A percentile compares a stretch with the other conserved stretches of the same genome.
These are phyloP conservation scores for Bembecia ichneumoniformis DNA, from an alignment of 2,888 invertebrate species.

Conservation along the genomic window DNA sequence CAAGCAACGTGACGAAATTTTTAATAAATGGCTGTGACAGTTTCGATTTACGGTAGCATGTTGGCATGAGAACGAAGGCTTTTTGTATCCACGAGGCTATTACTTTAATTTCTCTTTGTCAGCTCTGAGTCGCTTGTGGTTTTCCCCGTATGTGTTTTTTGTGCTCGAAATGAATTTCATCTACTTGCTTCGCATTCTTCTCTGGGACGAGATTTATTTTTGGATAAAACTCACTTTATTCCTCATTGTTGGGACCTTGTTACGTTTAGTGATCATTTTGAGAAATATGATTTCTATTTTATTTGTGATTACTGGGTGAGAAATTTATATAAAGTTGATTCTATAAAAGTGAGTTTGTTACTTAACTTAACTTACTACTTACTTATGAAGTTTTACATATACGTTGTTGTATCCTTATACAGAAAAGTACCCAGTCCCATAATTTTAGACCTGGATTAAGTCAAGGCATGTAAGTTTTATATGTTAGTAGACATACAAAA, in stretches of 20 bases:
- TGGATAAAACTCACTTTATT: too few species aligned
- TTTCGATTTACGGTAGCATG: constrained; percentile 12
- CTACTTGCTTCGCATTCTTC: background rate
- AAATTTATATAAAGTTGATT: too few species aligned
- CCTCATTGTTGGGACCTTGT: constrained; percentile 1
- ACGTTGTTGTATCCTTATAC: too few species aligned
- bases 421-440: too few species aligned
- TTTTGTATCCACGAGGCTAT: constrained; percentile 12
- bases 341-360: too few species aligned
- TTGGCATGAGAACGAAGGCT: constrained; percentile 1
- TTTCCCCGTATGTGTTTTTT: constrained; percentile 4
- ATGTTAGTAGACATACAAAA: too few species aligned
- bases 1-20: constrained; percentile 27
- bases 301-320: too few species aligned
- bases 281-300: too few species aligned
- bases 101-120: constrained; percentile 16
- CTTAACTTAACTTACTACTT: too few species aligned
- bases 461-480: too few species aligned
- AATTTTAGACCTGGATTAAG: too few species aligned
- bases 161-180: constrained; percentile 5
- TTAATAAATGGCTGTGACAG: constrained; percentile 34
- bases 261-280: background rate
- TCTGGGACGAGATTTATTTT: background rate
- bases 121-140: background rate
- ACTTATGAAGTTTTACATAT: too few species aligned